Conservation (phyloP, 2,113 vertebrate genomes). For the Syngnathoides biaculeatus region DNA sequence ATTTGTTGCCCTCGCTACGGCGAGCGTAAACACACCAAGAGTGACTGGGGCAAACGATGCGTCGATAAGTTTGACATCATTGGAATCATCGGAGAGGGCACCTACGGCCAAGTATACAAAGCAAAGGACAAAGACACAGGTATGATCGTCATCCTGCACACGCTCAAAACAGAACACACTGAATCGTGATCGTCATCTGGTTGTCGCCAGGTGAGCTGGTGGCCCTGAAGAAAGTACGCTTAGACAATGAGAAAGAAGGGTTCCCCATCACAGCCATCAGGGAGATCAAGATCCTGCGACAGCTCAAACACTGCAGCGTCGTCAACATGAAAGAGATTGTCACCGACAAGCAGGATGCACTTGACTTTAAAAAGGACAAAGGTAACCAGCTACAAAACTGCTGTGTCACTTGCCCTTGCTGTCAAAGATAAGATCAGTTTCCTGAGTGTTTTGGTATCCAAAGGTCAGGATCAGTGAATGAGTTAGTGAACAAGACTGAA, state of each 20-base stretch:
- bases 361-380: slow-evolving; percentile 99
- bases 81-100: slow-evolving; percentile 96
- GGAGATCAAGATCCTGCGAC: slow-evolving; percentile 95
- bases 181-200: not conserved
- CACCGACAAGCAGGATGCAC: slow-evolving; percentile 96
- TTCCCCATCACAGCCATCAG: slow-evolving; percentile 98
- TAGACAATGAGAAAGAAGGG: slow-evolving; percentile 98
- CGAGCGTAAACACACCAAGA: slow-evolving; percentile 91
- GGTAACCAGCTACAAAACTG: slow-evolving; percentile 64
- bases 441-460: too few species aligned
- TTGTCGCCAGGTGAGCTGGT: slow-evolving; percentile 84
- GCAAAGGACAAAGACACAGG: slow-evolving; percentile 98
- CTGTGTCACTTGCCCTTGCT: not conserved
- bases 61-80: slow-evolving; percentile 98
- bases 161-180: not conserved
- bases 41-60: slow-evolving; percentile 96
- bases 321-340: slow-evolving; percentile 99
- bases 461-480: too few species aligned
- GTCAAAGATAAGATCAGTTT: too few species aligned
- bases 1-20: slow-evolving; percentile 98
- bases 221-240: slow-evolving; percentile 93
- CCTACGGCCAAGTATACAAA: slow-evolving; percentile 98
- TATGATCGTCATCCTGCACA: slow-evolving; percentile 39
- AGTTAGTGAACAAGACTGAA: not conserved
- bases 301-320: slow-evolving; percentile 94